Base-by-base conservation (phyloP, 2,113 vertebrate species). In the Sinocyclocheilus maitianheensis region DNA sequence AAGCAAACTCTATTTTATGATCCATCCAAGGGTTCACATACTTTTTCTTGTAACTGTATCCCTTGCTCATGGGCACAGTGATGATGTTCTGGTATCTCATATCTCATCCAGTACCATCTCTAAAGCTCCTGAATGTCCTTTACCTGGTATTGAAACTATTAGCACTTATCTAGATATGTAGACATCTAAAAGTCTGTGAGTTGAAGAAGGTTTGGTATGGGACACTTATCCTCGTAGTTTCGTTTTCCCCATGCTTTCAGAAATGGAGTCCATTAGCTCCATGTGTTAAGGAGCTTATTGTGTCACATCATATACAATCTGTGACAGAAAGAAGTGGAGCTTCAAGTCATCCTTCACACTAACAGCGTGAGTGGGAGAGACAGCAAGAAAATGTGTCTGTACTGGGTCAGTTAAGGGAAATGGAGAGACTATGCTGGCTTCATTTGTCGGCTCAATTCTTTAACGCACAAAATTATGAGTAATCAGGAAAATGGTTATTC, bases 401-500 rank as follows among this genome's bases (percentile, higher is more conserved):
- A 63, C 81, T 74, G 51, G 69, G 69, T 58, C 51, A 82, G 81
- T 84, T 63, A 67, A 51, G 4, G 26, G 12, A 58, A 84, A 34
- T 30, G 51, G 78, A 51, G 67, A 75, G 85, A 48, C 34, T 30
- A 24, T 67, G 58, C 48, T 75, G 76, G 72, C 48, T 84, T 86
- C 58, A 62, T 72, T 58, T 62, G 43, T 53, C 53, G 26, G 24
- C 63, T 11, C 79, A 77, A 80, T 89, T 86, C 90, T 91, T 91
- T 87, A 91, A 91, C 77, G 87, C 77, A 89, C 87, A 77, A 91
- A 92, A 92, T 91, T 91, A 91, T 88, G 82, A 90, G 91, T 92
- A 93, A 94, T 94, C 91, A 92, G 74, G 92, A 89, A 93, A 93
- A 94, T 90, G 90, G 91, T 91, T 92, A 91, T 91, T 92, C 91